Evolutionary conservation across 2,888 invertebrate genomes (phyloP), one percentile per base, ranked within the genome.

Genomic region (Macaria liturata): DNA sequence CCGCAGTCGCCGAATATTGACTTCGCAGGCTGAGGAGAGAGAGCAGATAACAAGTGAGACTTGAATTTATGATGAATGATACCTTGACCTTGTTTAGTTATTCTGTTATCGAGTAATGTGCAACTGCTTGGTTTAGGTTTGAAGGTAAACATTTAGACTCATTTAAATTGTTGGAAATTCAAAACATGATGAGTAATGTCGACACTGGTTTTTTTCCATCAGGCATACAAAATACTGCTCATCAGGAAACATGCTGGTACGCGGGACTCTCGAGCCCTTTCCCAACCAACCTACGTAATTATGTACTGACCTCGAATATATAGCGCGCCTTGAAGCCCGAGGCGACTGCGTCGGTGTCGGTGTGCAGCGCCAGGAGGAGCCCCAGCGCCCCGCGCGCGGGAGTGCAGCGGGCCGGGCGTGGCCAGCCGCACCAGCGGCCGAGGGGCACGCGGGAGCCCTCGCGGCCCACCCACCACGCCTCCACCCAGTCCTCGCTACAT

Each of bases 291-390:
- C 2, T 1, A 20, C 20, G n/a, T 20, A 20, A 1, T 20, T 20
- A 20, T 20, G 20, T 1, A 8, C 49, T 45, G 3, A 92, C 93
- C 91, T 98, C 97, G 84, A 99, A 99, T 72, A 97, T 95, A 85
- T 98, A 99, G 73, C 97, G 94, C 9, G 98, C 99, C 83, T 98
- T 98, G 88, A 99, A 99, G 32, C 99, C 99, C 73, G 98, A 98
- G 68, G 96, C 97, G 49, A 98, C 98, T 57, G 95, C 95, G 68
- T 96, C 95, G 34, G 94, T 93, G 83, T 99, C 97, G 39, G 99
- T 97, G 80, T 97, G 97, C 73, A 99, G 94, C 56, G 98, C 94
- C 59, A 99, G 94, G 78, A 97, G 96, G 68, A 99, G 94, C 43
- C 97, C 97, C 63, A 95, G 94, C 45, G 98, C 96, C 31, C 98